Base-by-base conservation (phyloP, 2,113 vertebrate species). In the Prunella fulvescens region DNA sequence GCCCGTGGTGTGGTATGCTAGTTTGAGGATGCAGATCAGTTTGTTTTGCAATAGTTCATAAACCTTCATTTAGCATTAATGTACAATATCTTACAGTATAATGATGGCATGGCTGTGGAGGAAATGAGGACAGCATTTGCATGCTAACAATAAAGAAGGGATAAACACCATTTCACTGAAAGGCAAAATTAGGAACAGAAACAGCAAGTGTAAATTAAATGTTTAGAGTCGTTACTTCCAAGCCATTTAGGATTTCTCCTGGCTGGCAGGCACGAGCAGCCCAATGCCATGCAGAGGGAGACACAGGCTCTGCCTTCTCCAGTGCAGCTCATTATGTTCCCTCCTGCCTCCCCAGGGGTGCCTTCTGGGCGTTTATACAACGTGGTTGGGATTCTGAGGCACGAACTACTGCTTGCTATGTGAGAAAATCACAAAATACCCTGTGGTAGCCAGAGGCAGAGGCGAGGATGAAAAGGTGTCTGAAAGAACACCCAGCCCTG, bases 181-280 rank as follows among this genome's bases (percentile, higher is more conserved):
- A 95, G 69, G 60, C 71, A 82, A 67, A 94, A 95, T 69, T 86
- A 82, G 89, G 45, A 95, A 28, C 19, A 92, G 81, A 94, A 94
- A 84, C 14, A 83, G 64, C 80, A 81, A 96, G 61, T 81, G 60
- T 81, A 94, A 97, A 96, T 93, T 76, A 81, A 92, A 85, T 93
- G 83, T 95, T 96, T 97, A 92, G 65, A 95, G 82, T 92, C 35
- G 73, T 96, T 94, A 73, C 26, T 96, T 96, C 71, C 37, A 69
- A 85, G 73, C 61, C 71, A 74, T 89, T 88, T 72, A 89, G 65
- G 88, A 82, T 93, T 94, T 81, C 70, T 94, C 82, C 95, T 89
- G 50, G 3, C 83, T 88, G 91, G 44, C 73, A 94, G 51, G 71
- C 72, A 28, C 7, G 39, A 35, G 54, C 70, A 81, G 56, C 29